Evolutionary conservation across 1,140 invertebrate species (phyloP).

Genomic region (Bombus affinis): DNA sequence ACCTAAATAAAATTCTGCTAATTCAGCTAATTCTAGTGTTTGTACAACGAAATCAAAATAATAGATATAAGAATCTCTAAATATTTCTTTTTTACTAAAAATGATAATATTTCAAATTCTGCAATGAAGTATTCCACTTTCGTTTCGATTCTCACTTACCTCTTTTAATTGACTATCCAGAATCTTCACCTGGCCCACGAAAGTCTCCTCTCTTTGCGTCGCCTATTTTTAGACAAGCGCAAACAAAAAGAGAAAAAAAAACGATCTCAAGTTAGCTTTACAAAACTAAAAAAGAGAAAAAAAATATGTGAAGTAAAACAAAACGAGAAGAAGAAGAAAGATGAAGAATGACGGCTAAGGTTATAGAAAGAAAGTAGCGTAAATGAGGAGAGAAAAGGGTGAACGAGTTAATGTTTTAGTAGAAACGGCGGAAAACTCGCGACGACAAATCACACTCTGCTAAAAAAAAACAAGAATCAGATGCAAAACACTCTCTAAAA

Average conservation of each 20-base stretch:
- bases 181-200: slow-evolving; percentile 96
- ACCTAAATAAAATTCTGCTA: neutral
- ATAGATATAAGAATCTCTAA: neutral
- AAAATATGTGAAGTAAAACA: slow-evolving; percentile 46
- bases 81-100: neutral
- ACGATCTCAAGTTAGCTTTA: slow-evolving; percentile 65
- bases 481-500: slow-evolving; percentile 78
- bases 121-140: neutral
- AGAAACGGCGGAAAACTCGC: slow-evolving; percentile 53
- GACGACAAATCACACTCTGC: slow-evolving; percentile 65
- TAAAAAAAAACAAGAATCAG: slow-evolving; percentile 32
- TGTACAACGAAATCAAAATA: neutral
- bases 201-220: slow-evolving; percentile 98
- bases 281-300: slow-evolving; percentile 51
- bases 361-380: slow-evolving; percentile 56
- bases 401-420: slow-evolving; percentile 43
- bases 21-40: neutral
- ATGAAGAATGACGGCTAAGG: neutral
- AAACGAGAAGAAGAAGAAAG: slow-evolving; percentile 31
- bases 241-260: slow-evolving; percentile 71
- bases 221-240: slow-evolving; percentile 86
- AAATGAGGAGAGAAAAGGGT: slow-evolving; percentile 39
- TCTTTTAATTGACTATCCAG: slow-evolving; percentile 96
- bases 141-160: slow-evolving; percentile 84
- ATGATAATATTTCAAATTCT: neutral